Evolutionary conservation across 2,888 invertebrate genomes (phyloP), one percentile per base, ranked within the genome.

Genomic region (Lepidocyrtinus sp.): DNA sequence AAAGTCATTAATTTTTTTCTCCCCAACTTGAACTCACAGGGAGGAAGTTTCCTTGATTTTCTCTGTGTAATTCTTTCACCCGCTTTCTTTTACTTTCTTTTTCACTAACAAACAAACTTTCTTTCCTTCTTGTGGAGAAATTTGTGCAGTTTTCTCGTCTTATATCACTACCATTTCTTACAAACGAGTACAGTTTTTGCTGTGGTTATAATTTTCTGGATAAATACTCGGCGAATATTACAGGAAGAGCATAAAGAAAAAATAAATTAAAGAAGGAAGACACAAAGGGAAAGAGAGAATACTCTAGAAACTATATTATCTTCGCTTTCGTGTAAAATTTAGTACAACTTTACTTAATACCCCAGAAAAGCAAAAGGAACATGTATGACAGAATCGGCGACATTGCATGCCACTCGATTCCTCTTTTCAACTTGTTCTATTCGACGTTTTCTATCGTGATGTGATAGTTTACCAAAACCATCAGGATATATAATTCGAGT

Each of bases 71-170:
- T 59, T 59, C 21, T 59, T 59, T 2, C 22, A 59, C 2, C 59
- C 12, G 19, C n/a, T 59, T 59, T 59, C 22, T 12, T 36, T 36
- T 22, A 59, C 59, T 59, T 59, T 59, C 59, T 59, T 59, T 21
- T n/a, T n/a, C n/a, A n/a, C 59, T 2, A 63, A 46, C 27, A 59
- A 15, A 25, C 25, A 26, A 9, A 59, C 9, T 59, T 59, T 19
- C n/a, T 26, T 63, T 25, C n/a, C 63, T 36, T 12, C 46, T 50
- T 59, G 59, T 74, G 55, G 64, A 79, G 46, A 67, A 79, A 74
- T 79, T 79, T 64, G 69, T 79, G 79, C 74, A 74, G 73, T 74
- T 79, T n/a, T n/a, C 73, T 79, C 79, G 74, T 72, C 50, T 78
- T 59, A 67, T 75, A 75, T 73, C 26, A 77, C 22, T 74, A 65